Evolutionary conservation across 2,113 vertebrate genomes (phyloP).

Genomic region (Tetrax tetrax): DNA sequence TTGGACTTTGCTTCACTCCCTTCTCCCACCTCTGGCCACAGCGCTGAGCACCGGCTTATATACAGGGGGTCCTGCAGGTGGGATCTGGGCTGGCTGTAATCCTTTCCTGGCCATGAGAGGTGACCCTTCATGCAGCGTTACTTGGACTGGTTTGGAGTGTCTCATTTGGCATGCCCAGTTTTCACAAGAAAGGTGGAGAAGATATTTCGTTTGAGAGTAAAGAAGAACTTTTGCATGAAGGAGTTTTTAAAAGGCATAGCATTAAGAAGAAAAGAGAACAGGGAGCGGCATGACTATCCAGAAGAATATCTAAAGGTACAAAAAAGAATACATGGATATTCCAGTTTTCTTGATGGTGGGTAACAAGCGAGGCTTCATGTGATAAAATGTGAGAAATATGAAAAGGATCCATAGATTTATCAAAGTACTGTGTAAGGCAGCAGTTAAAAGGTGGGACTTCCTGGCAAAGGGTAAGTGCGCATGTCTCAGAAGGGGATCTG

Average conservation of each 20-base stretch:
- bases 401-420: neutral
- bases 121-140: neutral
- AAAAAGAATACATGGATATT: neutral
- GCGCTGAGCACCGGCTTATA: fast-evolving
- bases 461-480: neutral
- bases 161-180: neutral
- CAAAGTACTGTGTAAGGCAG: neutral
- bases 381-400: neutral
- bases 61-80: neutral
- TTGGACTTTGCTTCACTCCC: neutral
- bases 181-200: neutral
- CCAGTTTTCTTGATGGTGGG: neutral
- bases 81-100: neutral
- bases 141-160: neutral
- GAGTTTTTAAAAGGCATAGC: neutral
- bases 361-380: neutral
- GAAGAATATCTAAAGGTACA: neutral
- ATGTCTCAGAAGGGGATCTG: neutral
- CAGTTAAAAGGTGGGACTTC: neutral
- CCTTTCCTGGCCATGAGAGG: neutral
- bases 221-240: neutral
- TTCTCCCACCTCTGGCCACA: neutral
- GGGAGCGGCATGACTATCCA: neutral
- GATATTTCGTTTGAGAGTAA: neutral
- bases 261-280: neutral